These are phyloP conservation scores for Ophioninae sp. DNA, from an alignment of 2,888 invertebrate species.

Conservation along the genomic window DNA sequence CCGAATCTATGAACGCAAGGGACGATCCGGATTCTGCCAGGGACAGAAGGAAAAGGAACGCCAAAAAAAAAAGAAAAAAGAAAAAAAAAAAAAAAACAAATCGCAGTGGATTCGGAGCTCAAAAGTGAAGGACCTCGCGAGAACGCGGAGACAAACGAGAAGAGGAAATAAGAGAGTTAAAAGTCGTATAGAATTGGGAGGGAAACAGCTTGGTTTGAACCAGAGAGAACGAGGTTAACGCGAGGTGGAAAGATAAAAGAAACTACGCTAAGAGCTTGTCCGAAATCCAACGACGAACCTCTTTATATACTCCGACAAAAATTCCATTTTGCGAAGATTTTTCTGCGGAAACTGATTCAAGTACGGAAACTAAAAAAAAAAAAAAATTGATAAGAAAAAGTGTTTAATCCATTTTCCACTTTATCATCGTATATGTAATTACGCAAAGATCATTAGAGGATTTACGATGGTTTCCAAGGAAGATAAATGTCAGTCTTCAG, in stretches of 20 bases:
- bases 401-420: slow-evolving; percentile 14
- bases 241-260: slow-evolving; percentile 38
- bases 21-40: slow-evolving; percentile 14
- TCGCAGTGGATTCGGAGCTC: slow-evolving; percentile 37
- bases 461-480: too few species aligned
- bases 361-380: slow-evolving; percentile 30
- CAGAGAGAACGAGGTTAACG: slow-evolving; percentile 15
- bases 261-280: slow-evolving; percentile 29
- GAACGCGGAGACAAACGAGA: slow-evolving; percentile 13
- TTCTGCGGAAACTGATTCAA: slow-evolving; percentile 45
- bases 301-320: slow-evolving; percentile 47
- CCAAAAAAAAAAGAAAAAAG: not conserved
- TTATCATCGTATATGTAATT: too few species aligned
- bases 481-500: too few species aligned
- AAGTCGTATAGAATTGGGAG: not conserved
- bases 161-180: slow-evolving; percentile 15
- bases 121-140: slow-evolving; percentile 25
- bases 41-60: slow-evolving; percentile 20
- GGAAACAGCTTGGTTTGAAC: slow-evolving; percentile 20
- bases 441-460: too few species aligned
- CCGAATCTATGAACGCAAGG: slow-evolving; percentile 54
- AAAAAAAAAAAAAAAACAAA: slow-evolving; percentile 2
- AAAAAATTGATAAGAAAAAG: slow-evolving; percentile 16
- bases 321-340: slow-evolving; percentile 46
- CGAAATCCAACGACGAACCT: slow-evolving; percentile 43